Conservation (phyloP, 2,888 invertebrate genomes). For the Asteroscopus sphinx region DNA sequence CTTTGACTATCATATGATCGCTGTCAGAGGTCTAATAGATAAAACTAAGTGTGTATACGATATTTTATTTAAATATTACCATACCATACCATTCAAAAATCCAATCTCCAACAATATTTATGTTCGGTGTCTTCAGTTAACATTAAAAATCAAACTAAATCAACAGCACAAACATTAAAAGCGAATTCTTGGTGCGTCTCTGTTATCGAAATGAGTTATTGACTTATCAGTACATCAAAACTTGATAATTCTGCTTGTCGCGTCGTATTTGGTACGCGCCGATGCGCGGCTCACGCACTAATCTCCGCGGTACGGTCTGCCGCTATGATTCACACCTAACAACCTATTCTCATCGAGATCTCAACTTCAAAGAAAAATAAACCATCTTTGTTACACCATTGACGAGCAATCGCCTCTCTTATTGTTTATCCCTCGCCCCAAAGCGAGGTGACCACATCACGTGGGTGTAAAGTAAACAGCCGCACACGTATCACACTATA, state of each 20-base stretch:
- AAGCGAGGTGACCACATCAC: constrained; percentile 85
- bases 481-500: constrained; percentile 84
- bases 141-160: constrained; percentile 32
- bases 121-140: constrained; percentile 5
- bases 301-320: constrained; percentile 81
- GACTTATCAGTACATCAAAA: constrained; percentile 86
- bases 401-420: constrained; percentile 86
- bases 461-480: constrained; percentile 88
- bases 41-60: constrained; percentile 24
- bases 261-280: constrained; percentile 79
- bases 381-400: constrained; percentile 84
- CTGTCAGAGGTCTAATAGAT: constrained; percentile 49
- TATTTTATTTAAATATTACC: constrained; percentile 11
- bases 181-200: constrained; percentile 53
- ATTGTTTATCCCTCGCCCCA: constrained; percentile 87
- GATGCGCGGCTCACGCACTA: constrained; percentile 78
- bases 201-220: constrained; percentile 79
- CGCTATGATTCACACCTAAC: constrained; percentile 75
- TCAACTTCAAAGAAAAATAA: constrained; percentile 85
- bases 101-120: neutral
- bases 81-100: neutral
- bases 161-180: constrained; percentile 36
- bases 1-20: constrained; percentile 58
- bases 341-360: constrained; percentile 79
- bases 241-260: constrained; percentile 84